phyloP scores from a whole-genome alignment of 2,797 vertebrate species.

The Odontamblyopus lacepedii region DNA sequence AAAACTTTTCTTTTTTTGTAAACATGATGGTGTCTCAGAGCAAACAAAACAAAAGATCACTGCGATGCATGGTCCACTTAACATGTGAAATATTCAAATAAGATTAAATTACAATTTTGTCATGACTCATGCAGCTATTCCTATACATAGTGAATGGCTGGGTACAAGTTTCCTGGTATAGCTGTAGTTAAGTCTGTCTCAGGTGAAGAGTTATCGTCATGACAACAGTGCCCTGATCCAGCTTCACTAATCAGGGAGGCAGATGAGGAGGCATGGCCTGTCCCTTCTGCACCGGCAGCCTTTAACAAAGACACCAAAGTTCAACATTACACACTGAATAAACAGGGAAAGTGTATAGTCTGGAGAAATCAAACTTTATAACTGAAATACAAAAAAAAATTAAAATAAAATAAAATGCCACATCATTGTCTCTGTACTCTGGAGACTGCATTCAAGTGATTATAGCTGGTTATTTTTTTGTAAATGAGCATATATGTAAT shows the following conservation, averaged over 20 bases:
- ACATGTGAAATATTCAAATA: too few relatives aligned
- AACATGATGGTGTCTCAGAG: too few relatives aligned
- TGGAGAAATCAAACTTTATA: conserved; percentile 24
- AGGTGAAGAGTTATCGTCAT: conserved; percentile 41
- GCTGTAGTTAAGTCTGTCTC: conserved; percentile 25
- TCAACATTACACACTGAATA: background rate
- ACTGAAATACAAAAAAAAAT: background rate
- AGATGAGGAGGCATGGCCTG: conserved; percentile 1
- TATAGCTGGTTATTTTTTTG: background rate
- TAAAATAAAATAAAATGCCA: too few relatives aligned
- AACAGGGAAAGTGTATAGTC: background rate
- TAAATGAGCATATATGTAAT: background rate
- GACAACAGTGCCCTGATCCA: conserved; percentile 32
- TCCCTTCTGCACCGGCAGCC: background rate
- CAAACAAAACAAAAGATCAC: too few relatives aligned
- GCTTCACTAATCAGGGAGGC: conserved; percentile 16
- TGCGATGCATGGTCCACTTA: too few relatives aligned
- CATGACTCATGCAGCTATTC: background rate
- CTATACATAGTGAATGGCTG: background rate
- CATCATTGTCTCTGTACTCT: too few relatives aligned
- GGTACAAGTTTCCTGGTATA: conserved; percentile 9
- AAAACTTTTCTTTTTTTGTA: too few relatives aligned
- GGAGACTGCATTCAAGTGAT: background rate
- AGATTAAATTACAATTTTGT: background rate
- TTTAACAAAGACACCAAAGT: conserved; percentile 2